Evolutionary conservation across 2,113 vertebrate species (phyloP), one percentile per base, ranked within the genome.

Genomic region (Conger conger): DNA sequence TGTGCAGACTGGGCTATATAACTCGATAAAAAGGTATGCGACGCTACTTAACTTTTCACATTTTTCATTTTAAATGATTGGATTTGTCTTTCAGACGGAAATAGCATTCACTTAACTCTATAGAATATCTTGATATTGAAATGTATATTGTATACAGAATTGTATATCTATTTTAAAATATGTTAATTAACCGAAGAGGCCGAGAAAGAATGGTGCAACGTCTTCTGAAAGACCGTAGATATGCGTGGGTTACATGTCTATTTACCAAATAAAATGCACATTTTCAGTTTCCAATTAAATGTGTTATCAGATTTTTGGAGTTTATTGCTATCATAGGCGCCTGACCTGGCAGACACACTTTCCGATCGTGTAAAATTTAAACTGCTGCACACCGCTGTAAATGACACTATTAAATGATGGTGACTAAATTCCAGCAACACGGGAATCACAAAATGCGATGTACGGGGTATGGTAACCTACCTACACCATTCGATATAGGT

Each of bases 11-110:
- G 76, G 5, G 13, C 1, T 37, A 38, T 6, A 23, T 30, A 78
- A 18, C 35, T 20, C 15, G 20, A 38, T 38, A 79, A 80, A 37
- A 83, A 92, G 92, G 92, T 94, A 89, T 79, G 89, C 35, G 17
- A 13, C 13, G 89, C 33, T 13, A 8, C 16, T 78, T 35, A 38
- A 37, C 30, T 38, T 20, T 68, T 20, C 17, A 63, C 18, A 63
- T 63, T 63, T 63, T 63, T 4, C 0, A 27, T 73, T n/a, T 33
- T 33, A 30, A 13, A n/a, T 33, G 5, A n/a, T 30, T 73, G 27
- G n/a, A 73, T 63, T 63, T 63, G 1, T 63, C 3, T 63, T 42
- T 42, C 40, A 5, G 40, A 9, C 9, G 3, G 40, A 9, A 42
- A 42, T 42, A 42, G 40, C 4, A 3, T 77, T 3, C 35, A 36